Evolutionary conservation across 2,113 vertebrate genomes (phyloP).

Genomic region (Gavia stellata): DNA sequence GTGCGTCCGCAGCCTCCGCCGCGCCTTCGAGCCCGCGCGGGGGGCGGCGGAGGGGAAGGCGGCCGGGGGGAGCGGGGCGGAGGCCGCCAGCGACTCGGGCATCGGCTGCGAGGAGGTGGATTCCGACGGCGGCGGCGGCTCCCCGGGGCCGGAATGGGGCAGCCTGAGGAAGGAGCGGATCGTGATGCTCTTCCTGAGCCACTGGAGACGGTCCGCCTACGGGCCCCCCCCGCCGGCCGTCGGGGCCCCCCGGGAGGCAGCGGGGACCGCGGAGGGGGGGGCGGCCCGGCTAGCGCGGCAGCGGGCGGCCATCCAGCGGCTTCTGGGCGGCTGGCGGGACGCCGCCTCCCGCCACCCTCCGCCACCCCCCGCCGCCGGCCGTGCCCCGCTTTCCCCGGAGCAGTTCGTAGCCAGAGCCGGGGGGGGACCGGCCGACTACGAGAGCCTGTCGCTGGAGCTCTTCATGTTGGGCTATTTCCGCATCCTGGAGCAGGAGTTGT

Average conservation of each 20-base stretch:
- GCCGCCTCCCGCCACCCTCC: constrained; percentile 77
- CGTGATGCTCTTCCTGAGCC: constrained; percentile 87
- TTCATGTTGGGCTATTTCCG: constrained; percentile 98
- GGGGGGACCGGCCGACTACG: constrained; percentile 75
- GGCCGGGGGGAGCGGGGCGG: background rate
- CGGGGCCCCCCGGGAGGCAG: background rate
- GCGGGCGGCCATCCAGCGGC: constrained; percentile 77
- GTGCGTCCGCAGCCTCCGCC: constrained; percentile 84
- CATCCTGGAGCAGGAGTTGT: constrained; percentile 88
- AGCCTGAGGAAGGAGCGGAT: constrained; percentile 89
- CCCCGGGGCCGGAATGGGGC: constrained; percentile 60
- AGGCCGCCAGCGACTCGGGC: constrained; percentile 73
- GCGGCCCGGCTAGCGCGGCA: constrained; percentile 83
- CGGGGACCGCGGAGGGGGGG: background rate
- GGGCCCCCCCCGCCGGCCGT: constrained; percentile 50
- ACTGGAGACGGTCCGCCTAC: constrained; percentile 90
- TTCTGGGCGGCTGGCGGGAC: constrained; percentile 84
- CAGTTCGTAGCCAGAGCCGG: constrained; percentile 84
- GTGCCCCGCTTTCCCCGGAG: constrained; percentile 83
- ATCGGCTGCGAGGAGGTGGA: constrained; percentile 73
- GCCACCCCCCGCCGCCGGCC: constrained; percentile 71
- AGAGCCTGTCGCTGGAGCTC: constrained; percentile 86
- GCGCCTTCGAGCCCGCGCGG: constrained; percentile 80
- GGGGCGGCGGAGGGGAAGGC: background rate
- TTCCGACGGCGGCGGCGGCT: constrained; percentile 18